Base-by-base conservation (phyloP, 2,797 vertebrate genomes). In the Chiloscyllium punctatum region DNA sequence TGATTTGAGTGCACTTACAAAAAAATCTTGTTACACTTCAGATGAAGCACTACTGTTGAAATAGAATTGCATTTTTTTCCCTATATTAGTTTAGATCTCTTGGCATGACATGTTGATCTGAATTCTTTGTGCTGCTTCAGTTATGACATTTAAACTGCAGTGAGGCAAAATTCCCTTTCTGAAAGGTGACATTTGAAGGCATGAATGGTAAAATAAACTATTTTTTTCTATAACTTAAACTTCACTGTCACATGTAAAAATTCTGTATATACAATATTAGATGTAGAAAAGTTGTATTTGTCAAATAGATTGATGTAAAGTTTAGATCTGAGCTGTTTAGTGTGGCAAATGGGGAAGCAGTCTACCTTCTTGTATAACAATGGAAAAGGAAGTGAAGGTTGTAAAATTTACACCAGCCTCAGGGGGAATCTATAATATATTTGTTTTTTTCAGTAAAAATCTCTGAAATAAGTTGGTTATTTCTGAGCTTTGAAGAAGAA, bases 391-490 rank as follows among this genome's bases (percentile, higher is more conserved):
- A 23, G 95, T 15, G 71, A 96, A 94, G 94, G 94, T 96, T 96
- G 95, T 96, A 96, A 96, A 96, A 96, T 95, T 95, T 95, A 90
- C 88, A 42, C 96, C 96, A 96, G n/a, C 68, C 92, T 71, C 23
- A 37, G 1, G 37, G 57, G 92, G 37, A 94, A 72, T 94, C 92
- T 94, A 25, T 27, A 94, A 71, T 91, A 51, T 62, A 53, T 62
- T 90, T 91, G 4, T 66, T 91, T 69, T 69, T 48, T 69, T 33
- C 4, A 62, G 66, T 42, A 69, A 42, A 66, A 66, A 69, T 66
- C 62, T 92, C 33, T 92, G 57, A 37, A 92, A 69, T 42, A 69
- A 94, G 91, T 42, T 94, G 13, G n/a, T 37, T 94, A n/a, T 37
- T 71, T 69, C 66, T 94, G 68, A 23, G 90, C 33, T 68, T 91